Evolutionary conservation across 2,113 vertebrate genomes (phyloP).

Genomic region (Calidris pygmaea): DNA sequence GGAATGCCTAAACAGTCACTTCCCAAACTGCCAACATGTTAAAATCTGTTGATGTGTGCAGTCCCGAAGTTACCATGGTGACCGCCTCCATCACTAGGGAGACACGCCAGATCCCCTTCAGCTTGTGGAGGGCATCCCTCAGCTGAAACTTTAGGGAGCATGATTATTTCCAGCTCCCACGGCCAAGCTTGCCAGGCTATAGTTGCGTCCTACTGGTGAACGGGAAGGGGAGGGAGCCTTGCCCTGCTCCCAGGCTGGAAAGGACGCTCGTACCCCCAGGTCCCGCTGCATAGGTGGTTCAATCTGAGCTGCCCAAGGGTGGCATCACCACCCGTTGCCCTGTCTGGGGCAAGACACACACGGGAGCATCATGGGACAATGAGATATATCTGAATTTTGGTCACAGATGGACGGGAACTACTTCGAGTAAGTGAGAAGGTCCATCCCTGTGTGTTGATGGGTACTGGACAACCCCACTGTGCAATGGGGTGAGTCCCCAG

Average conservation of each 20-base stretch:
- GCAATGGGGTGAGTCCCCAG: background rate
- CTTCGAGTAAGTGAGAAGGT: background rate
- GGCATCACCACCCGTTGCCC: background rate
- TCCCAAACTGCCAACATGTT: conserved; percentile 77
- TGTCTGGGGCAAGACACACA: background rate
- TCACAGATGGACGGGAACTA: background rate
- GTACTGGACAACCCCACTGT: background rate
- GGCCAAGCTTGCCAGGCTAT: background rate
- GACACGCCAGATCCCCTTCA: conserved; percentile 37
- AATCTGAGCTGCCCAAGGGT: conserved; percentile 13
- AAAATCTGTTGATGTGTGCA: conserved; percentile 77
- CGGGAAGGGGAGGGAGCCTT: background rate
- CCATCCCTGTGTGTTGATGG: background rate
- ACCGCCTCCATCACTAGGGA: conserved; percentile 69
- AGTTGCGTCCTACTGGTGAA: background rate
- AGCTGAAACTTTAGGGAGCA: conserved; percentile 44
- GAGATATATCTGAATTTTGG: background rate
- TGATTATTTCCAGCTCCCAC: conserved; percentile 32
- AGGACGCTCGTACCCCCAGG: background rate
- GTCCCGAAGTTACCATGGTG: conserved; percentile 70
- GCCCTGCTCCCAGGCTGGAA: background rate
- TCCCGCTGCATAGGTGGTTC: background rate
- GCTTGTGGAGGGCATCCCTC: conserved; percentile 46
- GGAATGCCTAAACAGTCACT: conserved; percentile 79
- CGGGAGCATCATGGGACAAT: background rate